A percentile compares a stretch with the other conserved stretches of the same genome.
Evolutionary conservation across 2,113 vertebrate species (phyloP).

Genomic region (Hippocampus guttulatus): DNA sequence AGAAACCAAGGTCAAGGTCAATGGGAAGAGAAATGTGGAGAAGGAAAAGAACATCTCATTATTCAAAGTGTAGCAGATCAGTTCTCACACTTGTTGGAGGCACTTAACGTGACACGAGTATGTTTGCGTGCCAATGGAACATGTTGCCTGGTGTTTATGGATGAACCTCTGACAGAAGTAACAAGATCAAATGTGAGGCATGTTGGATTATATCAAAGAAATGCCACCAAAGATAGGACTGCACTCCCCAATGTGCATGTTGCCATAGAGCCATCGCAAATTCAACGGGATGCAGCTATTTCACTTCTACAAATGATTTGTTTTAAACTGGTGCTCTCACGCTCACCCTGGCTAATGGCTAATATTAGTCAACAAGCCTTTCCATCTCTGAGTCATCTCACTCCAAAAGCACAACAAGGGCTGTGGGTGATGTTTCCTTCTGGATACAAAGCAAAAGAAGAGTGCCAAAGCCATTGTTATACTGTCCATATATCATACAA

Average conservation of each 20-base stretch:
- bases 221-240: not conserved
- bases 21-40: too few relatives aligned
- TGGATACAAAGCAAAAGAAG: conserved; percentile 17
- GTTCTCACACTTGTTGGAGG: too few relatives aligned
- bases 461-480: conserved; percentile 9
- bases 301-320: conserved; percentile 17
- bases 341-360: conserved; percentile 33
- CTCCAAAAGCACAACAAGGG: conserved; percentile 25
- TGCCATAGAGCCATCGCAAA: not conserved
- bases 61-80: too few relatives aligned
- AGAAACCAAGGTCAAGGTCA: too few relatives aligned
- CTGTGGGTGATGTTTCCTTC: conserved; percentile 27
- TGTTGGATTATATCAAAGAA: not conserved
- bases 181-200: not conserved
- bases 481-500: conserved; percentile 12
- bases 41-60: too few relatives aligned
- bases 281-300: not conserved
- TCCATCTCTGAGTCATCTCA: conserved; percentile 30
- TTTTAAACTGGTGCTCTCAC: conserved; percentile 19
- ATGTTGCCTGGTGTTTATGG: not conserved
- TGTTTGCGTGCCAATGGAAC: too few relatives aligned
- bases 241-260: not conserved
- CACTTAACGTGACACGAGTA: too few relatives aligned
- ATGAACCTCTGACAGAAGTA: not conserved
- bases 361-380: conserved; percentile 43